Conservation (phyloP, 2,113 vertebrate species). For the Charina bottae region DNA sequence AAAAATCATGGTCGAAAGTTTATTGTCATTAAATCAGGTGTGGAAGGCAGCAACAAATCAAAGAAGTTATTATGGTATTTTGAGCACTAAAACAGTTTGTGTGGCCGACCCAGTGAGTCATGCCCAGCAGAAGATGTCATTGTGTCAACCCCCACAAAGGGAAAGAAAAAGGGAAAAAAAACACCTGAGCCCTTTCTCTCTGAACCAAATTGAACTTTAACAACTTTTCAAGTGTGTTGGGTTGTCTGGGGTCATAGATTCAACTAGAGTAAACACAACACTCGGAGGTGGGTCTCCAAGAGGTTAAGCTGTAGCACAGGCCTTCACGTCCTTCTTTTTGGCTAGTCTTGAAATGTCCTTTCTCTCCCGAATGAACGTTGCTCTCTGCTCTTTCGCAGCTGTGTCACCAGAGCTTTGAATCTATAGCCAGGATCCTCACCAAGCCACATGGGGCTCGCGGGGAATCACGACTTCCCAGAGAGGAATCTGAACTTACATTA, state of each 20-base stretch:
- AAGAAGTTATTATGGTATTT: not conserved
- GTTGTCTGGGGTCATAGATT: not conserved
- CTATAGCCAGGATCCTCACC: not conserved
- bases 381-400: not conserved
- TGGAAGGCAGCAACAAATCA: constrained; percentile 4
- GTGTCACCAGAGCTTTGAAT: not conserved
- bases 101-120: not conserved
- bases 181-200: not conserved
- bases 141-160: constrained; percentile 1
- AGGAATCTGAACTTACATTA: not conserved
- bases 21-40: not conserved
- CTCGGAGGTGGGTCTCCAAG: constrained; percentile 12
- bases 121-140: not conserved
- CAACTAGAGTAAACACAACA: not conserved
- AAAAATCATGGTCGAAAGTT: not conserved
- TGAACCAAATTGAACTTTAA: not conserved
- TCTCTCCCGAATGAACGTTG: not conserved
- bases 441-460: not conserved
- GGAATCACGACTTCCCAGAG: not conserved
- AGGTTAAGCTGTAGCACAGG: not conserved
- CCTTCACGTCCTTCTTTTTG: not conserved
- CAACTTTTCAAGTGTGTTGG: not conserved
- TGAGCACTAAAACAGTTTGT: constrained; percentile 6
- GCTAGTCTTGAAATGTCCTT: fast-evolving
- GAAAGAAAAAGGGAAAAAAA: not conserved